Percentiles rank a stretch among this genome's conserved stretches.
These are phyloP conservation scores for Conus ventricosus DNA, from an alignment of 1,140 invertebrate species.

Conservation along the genomic window DNA sequence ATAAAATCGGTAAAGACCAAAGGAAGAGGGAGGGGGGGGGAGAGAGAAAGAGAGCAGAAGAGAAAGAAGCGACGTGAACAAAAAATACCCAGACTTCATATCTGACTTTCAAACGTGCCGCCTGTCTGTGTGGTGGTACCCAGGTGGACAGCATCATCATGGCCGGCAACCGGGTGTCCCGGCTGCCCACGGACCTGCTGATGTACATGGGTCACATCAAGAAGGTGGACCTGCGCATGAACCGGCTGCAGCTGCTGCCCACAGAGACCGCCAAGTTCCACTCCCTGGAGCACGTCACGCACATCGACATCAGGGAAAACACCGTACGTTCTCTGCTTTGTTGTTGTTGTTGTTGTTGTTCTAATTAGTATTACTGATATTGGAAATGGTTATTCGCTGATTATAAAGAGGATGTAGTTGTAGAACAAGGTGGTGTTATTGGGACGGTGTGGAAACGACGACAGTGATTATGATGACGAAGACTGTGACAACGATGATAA, in stretches of 20 bases:
- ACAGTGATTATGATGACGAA: too few relatives aligned
- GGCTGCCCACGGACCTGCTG: constrained; percentile 65
- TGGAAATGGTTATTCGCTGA: too few relatives aligned
- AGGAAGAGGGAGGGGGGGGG: not conserved
- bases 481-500: too few relatives aligned
- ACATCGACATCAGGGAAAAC: constrained; percentile 73
- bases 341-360: too few relatives aligned
- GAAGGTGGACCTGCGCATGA: constrained; percentile 73
- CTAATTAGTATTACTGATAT: too few relatives aligned
- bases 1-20: too few relatives aligned
- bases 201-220: constrained; percentile 69
- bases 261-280: constrained; percentile 71
- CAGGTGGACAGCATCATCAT: constrained; percentile 73
- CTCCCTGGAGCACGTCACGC: constrained; percentile 69
- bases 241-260: constrained; percentile 67
- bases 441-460: too few relatives aligned
- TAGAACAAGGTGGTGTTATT: too few relatives aligned
- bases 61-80: not conserved
- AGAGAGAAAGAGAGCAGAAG: not conserved
- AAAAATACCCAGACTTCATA: too few relatives aligned
- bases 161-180: constrained; percentile 72
- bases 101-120: too few relatives aligned
- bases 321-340: constrained; percentile 13
- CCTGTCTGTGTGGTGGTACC: not conserved
- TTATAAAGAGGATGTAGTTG: too few relatives aligned